Evolutionary conservation across 2,113 vertebrate species (phyloP), one percentile per base, ranked within the genome.

Genomic region (Erythrocebus patas): DNA sequence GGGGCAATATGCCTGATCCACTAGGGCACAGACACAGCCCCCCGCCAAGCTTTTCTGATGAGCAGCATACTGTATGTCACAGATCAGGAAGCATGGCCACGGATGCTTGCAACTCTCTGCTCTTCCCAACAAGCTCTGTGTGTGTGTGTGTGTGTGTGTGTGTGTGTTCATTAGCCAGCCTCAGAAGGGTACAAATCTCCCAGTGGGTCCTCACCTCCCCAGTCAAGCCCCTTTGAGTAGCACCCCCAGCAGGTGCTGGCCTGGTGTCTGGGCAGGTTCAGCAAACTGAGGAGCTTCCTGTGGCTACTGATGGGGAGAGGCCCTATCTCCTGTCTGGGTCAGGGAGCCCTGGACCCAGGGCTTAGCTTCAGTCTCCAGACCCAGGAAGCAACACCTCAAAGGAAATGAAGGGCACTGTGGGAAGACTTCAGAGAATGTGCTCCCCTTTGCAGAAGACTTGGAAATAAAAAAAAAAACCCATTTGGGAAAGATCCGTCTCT

Each of bases 381-480:
- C 12, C 52, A 11, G 48, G n/a, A 72, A 75, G 30, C 35, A 43
- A 35, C 72, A 40, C n/a, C 40, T 64, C 68, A 20, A 30, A 38
- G 8, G 32, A 59, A 14, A 48, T 4, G 40, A 59, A 40, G 30
- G 23, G 22, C 8, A 20, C 7, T 0, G 50, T 1, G 40, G 48
- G 30, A 20, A 80, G 55, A 48, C 38, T 25, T 45, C 0, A 0
- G 32, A 43, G 11, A 1, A 48, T 0, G 12, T 0, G 20, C 5
- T 2, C 14, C 2, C 10, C 66, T 86, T 7, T 50, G 4, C 70
- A 45, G 57, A 75, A 43, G 48, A 48, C 75, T 40, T 68, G 12
- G 72, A 61, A 57, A 17, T 1, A n/a, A n/a, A n/a, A 11, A 68
- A 55, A 8, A 55, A 30, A 82, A 1, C 43, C 23, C 30, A 4